These are phyloP conservation scores for Lutjanus erythropterus DNA, from an alignment of 2,113 vertebrate species.

Conservation along the genomic window DNA sequence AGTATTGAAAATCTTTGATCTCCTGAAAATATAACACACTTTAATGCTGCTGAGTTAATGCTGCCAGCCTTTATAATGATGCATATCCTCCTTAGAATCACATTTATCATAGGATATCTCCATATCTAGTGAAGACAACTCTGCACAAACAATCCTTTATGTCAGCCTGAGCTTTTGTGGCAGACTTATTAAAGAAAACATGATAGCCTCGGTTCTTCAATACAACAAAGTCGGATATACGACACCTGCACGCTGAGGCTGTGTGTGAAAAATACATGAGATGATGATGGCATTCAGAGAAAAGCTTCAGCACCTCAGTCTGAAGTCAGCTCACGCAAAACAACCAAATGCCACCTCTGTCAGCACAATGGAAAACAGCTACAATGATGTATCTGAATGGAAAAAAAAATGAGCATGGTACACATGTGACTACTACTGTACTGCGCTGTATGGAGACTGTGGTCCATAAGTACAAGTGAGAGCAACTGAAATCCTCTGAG, in stretches of 20 bases:
- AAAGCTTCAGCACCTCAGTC: conserved; percentile 4
- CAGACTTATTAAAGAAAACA: conserved; percentile 44
- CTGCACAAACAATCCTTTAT: neutral
- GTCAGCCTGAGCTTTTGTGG: conserved; percentile 11
- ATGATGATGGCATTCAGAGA: conserved; percentile 1
- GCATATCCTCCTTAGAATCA: neutral
- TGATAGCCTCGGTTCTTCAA: conserved; percentile 14
- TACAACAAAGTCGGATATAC: conserved; percentile 45
- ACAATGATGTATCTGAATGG: neutral
- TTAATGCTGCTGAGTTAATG: conserved; percentile 19
- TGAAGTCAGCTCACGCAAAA: conserved; percentile 40
- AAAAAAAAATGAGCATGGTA: neutral
- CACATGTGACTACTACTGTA: neutral
- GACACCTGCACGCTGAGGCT: conserved; percentile 39
- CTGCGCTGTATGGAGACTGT: neutral
- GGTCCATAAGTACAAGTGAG: neutral
- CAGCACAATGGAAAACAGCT: neutral
- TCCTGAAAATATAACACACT: too few species aligned
- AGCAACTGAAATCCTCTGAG: conserved; percentile 2
- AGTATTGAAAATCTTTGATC: too few species aligned
- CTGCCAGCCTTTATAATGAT: neutral
- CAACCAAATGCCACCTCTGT: conserved; percentile 33
- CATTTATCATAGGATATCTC: conserved; percentile 8
- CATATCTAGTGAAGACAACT: neutral
- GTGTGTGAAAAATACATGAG: conserved; percentile 73